These are phyloP conservation scores for Drosophila truncata DNA, from an alignment of 1,140 invertebrate species.

Conservation along the genomic window DNA sequence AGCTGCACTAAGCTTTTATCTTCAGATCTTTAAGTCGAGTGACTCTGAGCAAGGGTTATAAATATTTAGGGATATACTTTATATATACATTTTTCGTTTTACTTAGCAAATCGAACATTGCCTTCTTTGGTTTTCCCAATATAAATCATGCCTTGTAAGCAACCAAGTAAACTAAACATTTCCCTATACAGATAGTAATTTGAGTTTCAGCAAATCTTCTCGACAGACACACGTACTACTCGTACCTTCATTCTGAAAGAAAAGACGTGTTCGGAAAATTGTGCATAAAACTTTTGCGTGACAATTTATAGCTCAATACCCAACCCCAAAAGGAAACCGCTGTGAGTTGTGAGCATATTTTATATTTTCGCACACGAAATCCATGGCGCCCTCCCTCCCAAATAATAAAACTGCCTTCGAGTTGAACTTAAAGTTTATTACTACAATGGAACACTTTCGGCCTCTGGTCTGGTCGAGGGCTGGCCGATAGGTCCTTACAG, in stretches of 20 bases:
- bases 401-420: constrained; percentile 27
- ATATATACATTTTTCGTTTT: neutral
- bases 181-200: neutral
- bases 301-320: constrained; percentile 39
- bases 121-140: neutral
- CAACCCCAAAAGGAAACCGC: neutral
- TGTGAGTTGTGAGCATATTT: constrained; percentile 33
- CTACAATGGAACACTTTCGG: constrained; percentile 25
- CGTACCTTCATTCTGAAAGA: constrained; percentile 17
- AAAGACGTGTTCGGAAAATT: constrained; percentile 35
- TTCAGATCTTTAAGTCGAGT: constrained; percentile 7
- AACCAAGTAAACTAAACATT: neutral
- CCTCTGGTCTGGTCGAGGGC: constrained; percentile 15
- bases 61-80: neutral
- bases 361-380: constrained; percentile 23
- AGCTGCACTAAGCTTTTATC: constrained; percentile 25
- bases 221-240: constrained; percentile 15
- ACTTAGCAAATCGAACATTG: neutral
- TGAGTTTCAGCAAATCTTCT: constrained; percentile 10
- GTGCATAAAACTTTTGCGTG: constrained; percentile 43
- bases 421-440: constrained; percentile 46
- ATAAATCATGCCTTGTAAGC: neutral
- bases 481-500: constrained; percentile 31
- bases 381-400: neutral
- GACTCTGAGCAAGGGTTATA: constrained; percentile 16